Percentiles rank a stretch among this genome's conserved stretches.
Evolutionary conservation across 2,888 invertebrate species (phyloP).

Genomic region (Xylocampa areola): DNA sequence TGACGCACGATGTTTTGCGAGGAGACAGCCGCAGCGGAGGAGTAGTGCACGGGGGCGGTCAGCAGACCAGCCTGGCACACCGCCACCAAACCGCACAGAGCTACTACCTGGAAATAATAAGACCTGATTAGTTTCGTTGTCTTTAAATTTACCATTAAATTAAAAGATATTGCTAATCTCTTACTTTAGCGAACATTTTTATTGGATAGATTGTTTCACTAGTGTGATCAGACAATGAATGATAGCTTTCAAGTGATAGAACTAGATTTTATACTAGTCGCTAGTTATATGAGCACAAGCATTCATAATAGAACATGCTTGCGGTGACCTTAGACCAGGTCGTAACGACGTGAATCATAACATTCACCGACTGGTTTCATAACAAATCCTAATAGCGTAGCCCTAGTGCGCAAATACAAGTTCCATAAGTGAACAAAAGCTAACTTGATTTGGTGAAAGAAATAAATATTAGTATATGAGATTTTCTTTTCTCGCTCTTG

Average conservation of each 20-base stretch:
- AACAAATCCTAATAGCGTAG: not conserved
- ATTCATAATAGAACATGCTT: conserved; percentile 13
- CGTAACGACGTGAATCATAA: not conserved
- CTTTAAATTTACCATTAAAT: too few species aligned
- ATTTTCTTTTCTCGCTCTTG: too few species aligned
- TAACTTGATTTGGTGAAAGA: too few species aligned
- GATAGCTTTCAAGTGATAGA: conserved; percentile 43
- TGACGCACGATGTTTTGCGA: conserved; percentile 75
- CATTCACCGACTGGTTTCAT: conserved; percentile 1
- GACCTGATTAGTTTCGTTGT: not conserved
- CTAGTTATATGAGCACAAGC: conserved; percentile 6
- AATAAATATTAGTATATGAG: too few species aligned
- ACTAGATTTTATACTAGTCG: conserved; percentile 44
- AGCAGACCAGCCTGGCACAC: conserved; percentile 66
- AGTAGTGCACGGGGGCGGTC: conserved; percentile 66
- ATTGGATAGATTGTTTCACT: conserved; percentile 57
- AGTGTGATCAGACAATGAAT: conserved; percentile 61
- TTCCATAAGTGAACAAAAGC: too few species aligned
- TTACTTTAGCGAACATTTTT: conserved; percentile 61
- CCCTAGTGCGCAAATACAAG: too few species aligned
- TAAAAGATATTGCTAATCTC: conserved; percentile 7
- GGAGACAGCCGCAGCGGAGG: conserved; percentile 70
- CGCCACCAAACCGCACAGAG: conserved; percentile 67
- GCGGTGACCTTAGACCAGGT: conserved; percentile 17
- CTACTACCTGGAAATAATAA: conserved; percentile 52